A percentile compares a stretch with the other conserved stretches of the same genome.
Evolutionary conservation across 1,140 invertebrate species (phyloP).

Genomic region (Neocloeon triangulifer): DNA sequence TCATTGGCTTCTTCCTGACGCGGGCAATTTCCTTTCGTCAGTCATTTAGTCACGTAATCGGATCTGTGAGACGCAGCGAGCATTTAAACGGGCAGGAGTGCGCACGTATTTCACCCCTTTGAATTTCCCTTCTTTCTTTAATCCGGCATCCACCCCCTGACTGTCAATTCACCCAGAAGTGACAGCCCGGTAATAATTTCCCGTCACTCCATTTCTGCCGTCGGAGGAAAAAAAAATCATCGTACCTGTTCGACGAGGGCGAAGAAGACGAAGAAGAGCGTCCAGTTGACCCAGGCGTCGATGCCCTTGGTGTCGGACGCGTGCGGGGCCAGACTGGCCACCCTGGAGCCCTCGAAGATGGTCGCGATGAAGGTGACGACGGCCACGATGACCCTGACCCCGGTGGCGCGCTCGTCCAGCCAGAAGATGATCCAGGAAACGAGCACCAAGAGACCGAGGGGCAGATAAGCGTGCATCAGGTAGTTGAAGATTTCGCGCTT

Average conservation of each 20-base stretch:
- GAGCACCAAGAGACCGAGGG: conserved; percentile 2
- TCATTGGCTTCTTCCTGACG: too few species aligned
- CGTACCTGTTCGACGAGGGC: neutral
- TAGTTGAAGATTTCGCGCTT: conserved; percentile 2
- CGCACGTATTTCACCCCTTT: too few species aligned
- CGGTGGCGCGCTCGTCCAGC: neutral
- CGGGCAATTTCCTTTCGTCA: too few species aligned
- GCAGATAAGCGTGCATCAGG: conserved; percentile 1
- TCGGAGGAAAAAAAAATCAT: neutral
- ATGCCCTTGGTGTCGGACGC: conserved; percentile 2
- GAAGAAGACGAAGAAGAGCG: neutral
- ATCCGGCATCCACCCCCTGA: too few species aligned
- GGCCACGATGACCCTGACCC: neutral
- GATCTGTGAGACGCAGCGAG: too few species aligned
- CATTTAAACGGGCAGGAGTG: too few species aligned
- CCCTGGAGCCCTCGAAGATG: neutral
- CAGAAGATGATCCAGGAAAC: conserved; percentile 2
- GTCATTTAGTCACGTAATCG: too few species aligned
- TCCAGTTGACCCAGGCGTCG: conserved; percentile 2
- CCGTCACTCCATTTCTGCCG: neutral
- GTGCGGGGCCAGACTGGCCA: neutral
- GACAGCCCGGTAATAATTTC: too few species aligned
- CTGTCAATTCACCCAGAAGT: too few species aligned
- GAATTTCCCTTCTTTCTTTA: too few species aligned
- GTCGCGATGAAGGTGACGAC: conserved; percentile 1